Evolutionary conservation across 2,797 vertebrate genomes (phyloP), one percentile per base, ranked within the genome.

Genomic region (Tangara arthus): DNA sequence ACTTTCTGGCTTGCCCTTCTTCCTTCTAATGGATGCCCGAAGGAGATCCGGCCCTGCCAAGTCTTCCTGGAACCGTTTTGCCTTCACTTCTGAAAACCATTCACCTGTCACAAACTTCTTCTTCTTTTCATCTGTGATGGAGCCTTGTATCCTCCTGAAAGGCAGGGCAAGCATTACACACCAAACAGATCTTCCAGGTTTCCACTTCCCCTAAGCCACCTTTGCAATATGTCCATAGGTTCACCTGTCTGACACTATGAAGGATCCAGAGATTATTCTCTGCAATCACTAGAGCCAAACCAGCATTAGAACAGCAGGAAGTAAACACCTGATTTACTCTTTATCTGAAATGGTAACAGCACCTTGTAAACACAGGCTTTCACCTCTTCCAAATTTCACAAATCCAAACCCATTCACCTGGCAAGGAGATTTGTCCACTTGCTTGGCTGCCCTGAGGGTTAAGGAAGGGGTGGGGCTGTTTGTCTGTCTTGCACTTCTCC

Each of bases 21-120:
- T 98, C 78, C 83, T 97, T 82, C 95, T 88, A 55, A 98, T 97
- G 0, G 97, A 98, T 59, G 95, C 97, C 7, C 97, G 93, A 82
- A 98, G 96, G 3, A 98, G 92, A 55, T 98, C 97, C 0, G 95
- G 56, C 4, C 97, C 97, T 61, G 96, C 97, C 53, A 97, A 86
- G 18, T 94, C 94, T 61, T 98, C 96, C 44, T 96, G 96, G 85
- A 98, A 98, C 8, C 97, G 90, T 55, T 96, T 96, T 17, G 97
- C 96, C 93, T 98, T 98, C 86, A 85, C 97, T 81, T 98, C 97
- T 0, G 75, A 94, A 88, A 98, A 98, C 97, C 97, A 98, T 94
- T 97, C 96, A 6, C 97, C 97, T 9, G 97, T 98, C 77, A 98
- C 96, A 94, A 97, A 97, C 71, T 98, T 98, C 87, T 97, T 98